These are phyloP conservation scores for Drosophila kuntzei DNA, from an alignment of 2,888 invertebrate species.

Conservation along the genomic window DNA sequence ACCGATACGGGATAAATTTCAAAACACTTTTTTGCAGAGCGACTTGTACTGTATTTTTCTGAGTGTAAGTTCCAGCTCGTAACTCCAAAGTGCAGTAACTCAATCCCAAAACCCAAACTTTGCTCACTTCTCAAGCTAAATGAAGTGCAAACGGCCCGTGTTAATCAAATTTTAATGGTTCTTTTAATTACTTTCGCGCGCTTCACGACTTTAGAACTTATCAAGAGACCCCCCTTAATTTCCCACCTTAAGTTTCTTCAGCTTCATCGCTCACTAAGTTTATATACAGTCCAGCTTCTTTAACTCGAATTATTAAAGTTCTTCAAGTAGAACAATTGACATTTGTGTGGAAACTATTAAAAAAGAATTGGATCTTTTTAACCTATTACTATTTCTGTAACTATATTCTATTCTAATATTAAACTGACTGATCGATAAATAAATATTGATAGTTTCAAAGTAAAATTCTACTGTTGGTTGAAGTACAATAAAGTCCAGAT, in stretches of 20 bases:
- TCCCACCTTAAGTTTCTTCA: background rate
- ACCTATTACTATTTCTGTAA: too few relatives aligned
- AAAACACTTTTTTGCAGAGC: too few relatives aligned
- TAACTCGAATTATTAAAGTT: background rate
- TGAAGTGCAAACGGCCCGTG: constrained; percentile 73
- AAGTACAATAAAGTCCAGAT: too few relatives aligned
- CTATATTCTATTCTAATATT: too few relatives aligned
- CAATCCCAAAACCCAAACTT: constrained; percentile 5
- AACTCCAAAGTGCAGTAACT: background rate
- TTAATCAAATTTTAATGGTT: constrained; percentile 78
- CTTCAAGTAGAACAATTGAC: background rate
- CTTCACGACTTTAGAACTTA: constrained; percentile 51
- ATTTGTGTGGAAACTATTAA: background rate
- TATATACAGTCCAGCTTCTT: background rate
- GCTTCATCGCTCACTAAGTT: background rate
- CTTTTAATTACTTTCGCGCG: constrained; percentile 71
- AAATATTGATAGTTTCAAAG: too few relatives aligned
- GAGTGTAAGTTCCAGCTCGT: too few relatives aligned
- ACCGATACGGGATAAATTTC: too few relatives aligned
- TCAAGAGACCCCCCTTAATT: background rate
- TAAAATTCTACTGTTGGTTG: too few relatives aligned
- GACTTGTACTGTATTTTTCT: too few relatives aligned
- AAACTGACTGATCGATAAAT: background rate
- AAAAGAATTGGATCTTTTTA: too few relatives aligned
- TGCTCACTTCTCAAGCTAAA: constrained; percentile 47